Conservation (phyloP, 2,797 vertebrate genomes). For the Pelobates cultripes region DNA sequence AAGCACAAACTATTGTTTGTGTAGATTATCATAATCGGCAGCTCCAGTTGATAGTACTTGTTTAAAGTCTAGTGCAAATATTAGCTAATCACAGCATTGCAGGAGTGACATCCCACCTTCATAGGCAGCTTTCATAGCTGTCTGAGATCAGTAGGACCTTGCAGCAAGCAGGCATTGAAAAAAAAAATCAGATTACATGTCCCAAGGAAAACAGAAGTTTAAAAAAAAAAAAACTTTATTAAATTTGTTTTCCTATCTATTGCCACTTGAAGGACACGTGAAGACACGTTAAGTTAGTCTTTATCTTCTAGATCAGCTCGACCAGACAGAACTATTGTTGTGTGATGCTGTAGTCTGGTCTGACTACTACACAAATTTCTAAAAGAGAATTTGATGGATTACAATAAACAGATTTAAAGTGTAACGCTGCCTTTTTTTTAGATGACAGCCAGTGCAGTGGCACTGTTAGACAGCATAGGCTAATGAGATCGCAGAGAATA, state of each 20-base stretch:
- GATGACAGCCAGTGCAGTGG: neutral
- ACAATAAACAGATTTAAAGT: neutral
- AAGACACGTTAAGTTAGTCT: no score
- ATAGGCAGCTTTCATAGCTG: conserved; percentile 58
- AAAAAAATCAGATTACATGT: conserved; percentile 27
- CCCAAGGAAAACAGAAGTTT: conserved; percentile 40
- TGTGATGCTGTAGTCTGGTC: neutral
- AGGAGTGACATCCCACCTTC: conserved; percentile 69
- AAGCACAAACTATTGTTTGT: conserved; percentile 62
- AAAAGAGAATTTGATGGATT: neutral
- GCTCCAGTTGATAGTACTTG: conserved; percentile 73
- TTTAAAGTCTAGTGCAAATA: conserved; percentile 77
- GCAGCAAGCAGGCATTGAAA: conserved; percentile 64
- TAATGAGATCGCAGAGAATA: neutral
- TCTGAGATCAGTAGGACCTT: conserved; percentile 67
- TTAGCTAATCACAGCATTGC: conserved; percentile 74
- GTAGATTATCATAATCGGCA: conserved; percentile 66
- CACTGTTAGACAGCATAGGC: neutral
- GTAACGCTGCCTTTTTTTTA: neutral
- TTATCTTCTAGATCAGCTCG: no score
- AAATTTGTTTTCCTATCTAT: conserved; percentile 14
- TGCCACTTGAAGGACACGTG: neutral
- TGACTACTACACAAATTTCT: no score
- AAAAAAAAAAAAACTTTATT: neutral
- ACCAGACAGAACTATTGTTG: neutral